These are phyloP conservation scores for Neocrepidodera transversa DNA, from an alignment of 2,888 invertebrate species.

Conservation along the genomic window DNA sequence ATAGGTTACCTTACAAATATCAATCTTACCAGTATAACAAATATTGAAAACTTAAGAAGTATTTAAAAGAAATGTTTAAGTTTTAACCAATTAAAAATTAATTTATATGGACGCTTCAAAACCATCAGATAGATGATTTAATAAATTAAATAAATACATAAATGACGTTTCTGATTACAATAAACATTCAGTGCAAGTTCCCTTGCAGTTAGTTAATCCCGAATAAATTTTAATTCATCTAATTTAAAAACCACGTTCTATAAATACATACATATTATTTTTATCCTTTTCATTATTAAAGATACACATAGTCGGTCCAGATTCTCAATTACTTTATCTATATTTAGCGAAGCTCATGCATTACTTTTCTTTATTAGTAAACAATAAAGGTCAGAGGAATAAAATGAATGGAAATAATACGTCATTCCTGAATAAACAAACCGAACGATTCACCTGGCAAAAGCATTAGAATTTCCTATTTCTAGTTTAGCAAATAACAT, in stretches of 20 bases:
- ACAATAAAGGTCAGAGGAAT: conserved; percentile 17
- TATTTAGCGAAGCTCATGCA: conserved; percentile 12
- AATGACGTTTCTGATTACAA: too few relatives aligned
- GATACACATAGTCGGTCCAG: neutral
- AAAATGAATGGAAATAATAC: conserved; percentile 20
- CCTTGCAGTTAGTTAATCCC: neutral
- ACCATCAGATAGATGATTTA: too few relatives aligned
- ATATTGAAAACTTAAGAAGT: too few relatives aligned
- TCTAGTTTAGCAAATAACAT: too few relatives aligned
- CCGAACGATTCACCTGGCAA: conserved; percentile 8
- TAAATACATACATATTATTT: neutral
- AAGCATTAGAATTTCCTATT: too few relatives aligned
- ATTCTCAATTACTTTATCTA: conserved; percentile 10
- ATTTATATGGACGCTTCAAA: too few relatives aligned
- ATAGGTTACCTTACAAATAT: too few relatives aligned
- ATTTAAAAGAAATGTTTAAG: too few relatives aligned
- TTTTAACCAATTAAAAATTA: too few relatives aligned
- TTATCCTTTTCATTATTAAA: neutral
- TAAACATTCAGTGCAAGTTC: neutral
- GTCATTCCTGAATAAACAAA: conserved; percentile 10
- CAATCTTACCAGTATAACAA: too few relatives aligned
- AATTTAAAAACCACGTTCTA: neutral
- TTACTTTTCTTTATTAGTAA: conserved; percentile 15
- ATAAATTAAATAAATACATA: too few relatives aligned
- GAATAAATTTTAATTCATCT: neutral